Evolutionary conservation across 2,888 invertebrate species (phyloP).

Genomic region (Mycalesis mineus): DNA sequence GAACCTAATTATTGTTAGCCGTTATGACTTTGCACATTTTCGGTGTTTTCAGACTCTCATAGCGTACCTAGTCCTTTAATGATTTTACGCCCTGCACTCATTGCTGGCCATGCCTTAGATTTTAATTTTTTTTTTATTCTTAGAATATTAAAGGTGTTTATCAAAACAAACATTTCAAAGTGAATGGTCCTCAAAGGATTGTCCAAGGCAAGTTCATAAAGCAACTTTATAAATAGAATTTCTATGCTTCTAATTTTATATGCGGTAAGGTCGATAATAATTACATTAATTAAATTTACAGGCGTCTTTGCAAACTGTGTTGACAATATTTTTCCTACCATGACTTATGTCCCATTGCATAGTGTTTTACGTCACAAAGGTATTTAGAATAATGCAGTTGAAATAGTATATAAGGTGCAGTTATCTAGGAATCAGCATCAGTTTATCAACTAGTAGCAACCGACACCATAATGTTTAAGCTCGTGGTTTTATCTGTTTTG

Average conservation of each 20-base stretch:
- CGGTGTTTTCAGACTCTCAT: too few species aligned
- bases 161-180: not conserved
- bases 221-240: not conserved
- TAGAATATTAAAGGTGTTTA: not conserved
- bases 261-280: not conserved
- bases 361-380: not conserved
- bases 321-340: constrained; percentile 1
- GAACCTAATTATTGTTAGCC: too few species aligned
- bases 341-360: constrained; percentile 6
- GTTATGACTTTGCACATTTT: too few species aligned
- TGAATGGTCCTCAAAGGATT: constrained; percentile 1
- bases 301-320: not conserved
- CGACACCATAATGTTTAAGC: constrained; percentile 77
- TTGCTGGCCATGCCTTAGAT: too few species aligned
- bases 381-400: not conserved
- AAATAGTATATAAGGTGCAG: constrained; percentile 58
- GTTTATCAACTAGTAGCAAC: constrained; percentile 56
- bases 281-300: not conserved
- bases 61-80: too few species aligned
- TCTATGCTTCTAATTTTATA: not conserved
- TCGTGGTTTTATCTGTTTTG: constrained; percentile 81
- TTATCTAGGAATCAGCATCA: constrained; percentile 49
- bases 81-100: too few species aligned
- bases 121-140: too few species aligned
- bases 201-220: not conserved